phyloP scores from a whole-genome alignment of 2,797 vertebrate species.

The Antrozous pallidus region DNA sequence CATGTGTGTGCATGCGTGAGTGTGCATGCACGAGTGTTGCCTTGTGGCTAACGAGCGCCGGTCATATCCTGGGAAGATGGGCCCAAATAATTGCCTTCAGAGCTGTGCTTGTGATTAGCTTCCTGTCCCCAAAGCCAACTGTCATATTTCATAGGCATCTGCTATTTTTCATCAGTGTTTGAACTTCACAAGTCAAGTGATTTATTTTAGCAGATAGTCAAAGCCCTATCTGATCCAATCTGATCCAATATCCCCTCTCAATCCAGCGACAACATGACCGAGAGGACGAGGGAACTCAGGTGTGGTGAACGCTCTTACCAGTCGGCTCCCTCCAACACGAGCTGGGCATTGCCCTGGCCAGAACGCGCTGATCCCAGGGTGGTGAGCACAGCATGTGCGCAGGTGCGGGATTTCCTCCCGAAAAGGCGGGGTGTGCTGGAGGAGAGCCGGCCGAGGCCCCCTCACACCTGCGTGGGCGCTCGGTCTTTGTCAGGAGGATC shows the following conservation, averaged over 20 bases:
- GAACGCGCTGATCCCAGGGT: rapidly evolving
- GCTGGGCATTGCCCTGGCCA: rapidly evolving
- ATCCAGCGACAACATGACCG: not conserved
- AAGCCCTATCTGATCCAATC: not conserved
- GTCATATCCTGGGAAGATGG: not conserved
- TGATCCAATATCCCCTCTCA: not conserved
- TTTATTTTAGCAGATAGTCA: constrained; percentile 25
- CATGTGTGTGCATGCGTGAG: not conserved
- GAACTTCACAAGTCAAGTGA: constrained; percentile 50
- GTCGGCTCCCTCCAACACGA: not conserved
- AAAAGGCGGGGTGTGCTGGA: not conserved
- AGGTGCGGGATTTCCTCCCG: not conserved
- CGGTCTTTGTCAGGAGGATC: not conserved
- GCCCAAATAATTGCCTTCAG: constrained; percentile 40
- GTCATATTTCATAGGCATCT: constrained; percentile 61
- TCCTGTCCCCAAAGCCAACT: constrained; percentile 60
- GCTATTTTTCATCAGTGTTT: constrained; percentile 56
- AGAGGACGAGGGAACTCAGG: not conserved
- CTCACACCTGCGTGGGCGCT: rapidly evolving
- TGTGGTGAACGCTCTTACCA: rapidly evolving
- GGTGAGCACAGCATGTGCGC: rapidly evolving
- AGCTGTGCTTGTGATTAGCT: constrained; percentile 49
- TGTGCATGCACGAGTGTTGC: not conserved
- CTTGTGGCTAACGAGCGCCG: not conserved
- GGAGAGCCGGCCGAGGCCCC: not conserved